These are phyloP conservation scores for Porites cylindrica DNA, from an alignment of 92 coral and sea anemone genomes.

Conservation along the genomic window DNA sequence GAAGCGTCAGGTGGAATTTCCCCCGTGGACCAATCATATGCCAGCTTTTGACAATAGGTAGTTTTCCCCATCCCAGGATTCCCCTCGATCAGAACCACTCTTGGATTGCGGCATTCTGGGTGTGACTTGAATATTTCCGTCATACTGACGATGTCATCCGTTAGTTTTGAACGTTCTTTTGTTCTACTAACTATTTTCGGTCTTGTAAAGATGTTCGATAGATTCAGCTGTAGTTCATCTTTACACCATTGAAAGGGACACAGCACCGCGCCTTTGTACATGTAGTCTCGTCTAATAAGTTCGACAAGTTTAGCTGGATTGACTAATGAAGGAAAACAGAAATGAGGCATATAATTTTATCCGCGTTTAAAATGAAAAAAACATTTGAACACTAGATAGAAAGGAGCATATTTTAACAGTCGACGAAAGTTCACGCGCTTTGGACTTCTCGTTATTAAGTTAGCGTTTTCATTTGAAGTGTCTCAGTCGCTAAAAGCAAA, in stretches of 20 bases:
- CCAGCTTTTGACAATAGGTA: slow-evolving; percentile 49
- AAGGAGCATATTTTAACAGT: too few relatives aligned
- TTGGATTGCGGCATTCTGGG: slow-evolving; percentile 30
- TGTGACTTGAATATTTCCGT: slow-evolving; percentile 27
- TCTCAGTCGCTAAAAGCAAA: too few relatives aligned
- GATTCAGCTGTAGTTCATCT: slow-evolving; percentile 25
- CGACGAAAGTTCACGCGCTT: too few relatives aligned
- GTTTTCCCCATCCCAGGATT: slow-evolving; percentile 56
- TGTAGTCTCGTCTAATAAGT: slow-evolving; percentile 18
- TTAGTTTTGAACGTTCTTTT: slow-evolving; percentile 25
- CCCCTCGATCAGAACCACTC: slow-evolving; percentile 51
- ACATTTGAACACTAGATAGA: too few relatives aligned
- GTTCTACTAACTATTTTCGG: slow-evolving; percentile 20
- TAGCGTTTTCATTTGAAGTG: too few relatives aligned
- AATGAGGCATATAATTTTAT: neutral
- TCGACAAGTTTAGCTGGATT: slow-evolving; percentile 18
- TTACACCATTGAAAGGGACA: slow-evolving; percentile 47
- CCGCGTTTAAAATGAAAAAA: neutral
- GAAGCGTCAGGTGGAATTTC: neutral
- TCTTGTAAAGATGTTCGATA: slow-evolving; percentile 23
- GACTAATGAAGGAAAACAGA: neutral
- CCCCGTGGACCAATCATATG: slow-evolving; percentile 47
- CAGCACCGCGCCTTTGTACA: slow-evolving; percentile 21
- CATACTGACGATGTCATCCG: neutral
- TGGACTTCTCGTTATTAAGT: too few relatives aligned